Base-by-base conservation (phyloP, 2,797 vertebrate genomes). In the Falco peregrinus region DNA sequence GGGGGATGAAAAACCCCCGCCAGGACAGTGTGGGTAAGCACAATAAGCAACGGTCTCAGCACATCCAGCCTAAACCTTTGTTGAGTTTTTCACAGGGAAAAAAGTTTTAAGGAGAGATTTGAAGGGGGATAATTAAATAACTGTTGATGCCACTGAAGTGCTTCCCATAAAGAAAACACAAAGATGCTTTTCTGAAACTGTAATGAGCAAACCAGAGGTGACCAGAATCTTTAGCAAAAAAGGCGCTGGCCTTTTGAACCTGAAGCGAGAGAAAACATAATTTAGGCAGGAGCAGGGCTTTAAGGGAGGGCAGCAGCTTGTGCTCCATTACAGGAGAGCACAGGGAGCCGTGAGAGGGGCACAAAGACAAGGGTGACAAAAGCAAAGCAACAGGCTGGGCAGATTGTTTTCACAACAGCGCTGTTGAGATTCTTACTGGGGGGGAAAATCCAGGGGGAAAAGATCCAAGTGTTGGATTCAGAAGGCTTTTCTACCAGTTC, bases 71-170 rank as follows among this genome's bases (percentile, higher is more conserved):
- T 75, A 57, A 91, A 93, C 73, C 75, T 95, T 54, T 68, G 81
- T 37, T 0, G 9, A 65, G 33, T 75, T 85, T 94, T 78, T 84
- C 84, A 78, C 43, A 74, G 56, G 22, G 25, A 80, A 76, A 33
- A 28, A 87, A 87, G 60, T 90, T 95, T 91, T 60, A 85, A 77
- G 84, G 48, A 84, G 37, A 50, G 41, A 83, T 92, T 57, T 79
- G 48, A 80, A 92, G 57, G 33, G 47, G 53, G 39, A 87, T 83
- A 82, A 93, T 87, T 67, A 95, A 77, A 7, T 54, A 89, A 87
- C 57, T 65, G 50, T 45, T 19, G 13, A 84, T 90, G 76, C 47
- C 61, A 61, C 69, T 48, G 47, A 86, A 90, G 85, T 26, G 33
- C 59, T 65, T 78, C 80, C 85, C 69, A 15, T 25, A 78, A 92